These are phyloP conservation scores for Protobothrops mucrosquamatus DNA, from an alignment of 2,113 vertebrate genomes.

Conservation along the genomic window DNA sequence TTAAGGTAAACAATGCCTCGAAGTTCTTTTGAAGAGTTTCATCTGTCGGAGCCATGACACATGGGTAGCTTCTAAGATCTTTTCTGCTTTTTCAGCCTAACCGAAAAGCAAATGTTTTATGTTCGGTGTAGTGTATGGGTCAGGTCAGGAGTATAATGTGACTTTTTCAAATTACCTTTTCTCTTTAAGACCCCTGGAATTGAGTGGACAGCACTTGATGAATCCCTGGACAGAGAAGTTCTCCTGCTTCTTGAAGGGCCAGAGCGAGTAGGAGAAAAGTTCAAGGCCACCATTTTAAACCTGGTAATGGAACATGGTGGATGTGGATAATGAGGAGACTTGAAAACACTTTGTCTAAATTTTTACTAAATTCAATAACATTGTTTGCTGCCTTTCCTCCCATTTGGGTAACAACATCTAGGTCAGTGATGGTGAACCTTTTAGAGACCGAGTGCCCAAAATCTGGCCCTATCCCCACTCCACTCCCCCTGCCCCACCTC, in stretches of 20 bases:
- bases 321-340: background rate
- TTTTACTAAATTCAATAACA: background rate
- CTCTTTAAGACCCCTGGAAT: slow-evolving; percentile 44
- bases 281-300: slow-evolving; percentile 67
- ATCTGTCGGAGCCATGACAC: too few species aligned
- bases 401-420: background rate
- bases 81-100: background rate
- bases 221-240: slow-evolving; percentile 77
- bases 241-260: slow-evolving; percentile 76
- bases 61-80: background rate
- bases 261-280: slow-evolving; percentile 69
- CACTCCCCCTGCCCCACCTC: too few species aligned
- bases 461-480: too few species aligned
- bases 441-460: too few species aligned
- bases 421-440: too few species aligned
- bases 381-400: background rate
- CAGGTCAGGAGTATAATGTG: too few species aligned
- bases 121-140: background rate
- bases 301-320: slow-evolving; percentile 66
- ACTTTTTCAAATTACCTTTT: background rate
- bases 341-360: background rate
- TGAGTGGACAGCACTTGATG: slow-evolving; percentile 62
- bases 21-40: too few species aligned
- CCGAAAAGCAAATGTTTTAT: background rate
- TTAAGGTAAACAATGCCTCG: too few species aligned